Conservation (phyloP, 2,888 invertebrate species). For the Diarsia brunnea region DNA sequence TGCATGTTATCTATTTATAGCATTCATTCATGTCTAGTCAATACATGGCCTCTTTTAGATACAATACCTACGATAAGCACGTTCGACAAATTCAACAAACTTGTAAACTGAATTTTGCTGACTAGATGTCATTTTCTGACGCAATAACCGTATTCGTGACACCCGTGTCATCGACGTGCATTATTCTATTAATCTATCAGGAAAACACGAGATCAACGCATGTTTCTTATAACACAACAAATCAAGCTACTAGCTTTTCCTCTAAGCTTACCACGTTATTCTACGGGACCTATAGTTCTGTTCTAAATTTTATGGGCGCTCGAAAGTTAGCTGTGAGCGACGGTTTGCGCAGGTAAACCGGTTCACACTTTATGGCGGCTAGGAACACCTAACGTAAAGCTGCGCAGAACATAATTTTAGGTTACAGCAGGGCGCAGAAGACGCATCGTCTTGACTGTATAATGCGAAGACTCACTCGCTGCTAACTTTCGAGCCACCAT, state of each 20-base stretch:
- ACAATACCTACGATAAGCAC: neutral
- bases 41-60: neutral
- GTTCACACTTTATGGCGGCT: neutral
- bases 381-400: neutral
- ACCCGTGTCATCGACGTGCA: neutral
- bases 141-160: neutral
- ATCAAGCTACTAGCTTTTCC: neutral
- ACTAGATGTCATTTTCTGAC: neutral
- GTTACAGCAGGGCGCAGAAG: neutral
- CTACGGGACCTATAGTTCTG: neutral
- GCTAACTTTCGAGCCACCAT: neutral
- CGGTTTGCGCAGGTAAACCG: neutral
- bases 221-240: neutral
- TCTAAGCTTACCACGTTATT: neutral
- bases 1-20: neutral
- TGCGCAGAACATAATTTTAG: neutral
- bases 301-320: neutral
- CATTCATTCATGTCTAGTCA: constrained; percentile 15
- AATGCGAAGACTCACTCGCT: neutral
- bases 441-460: neutral
- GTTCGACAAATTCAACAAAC: neutral
- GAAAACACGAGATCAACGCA: neutral
- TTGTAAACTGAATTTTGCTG: neutral
- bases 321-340: neutral
- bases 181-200: neutral